phyloP scores from a whole-genome alignment of 2,113 vertebrate species.

The Leptocoma aspasia region DNA sequence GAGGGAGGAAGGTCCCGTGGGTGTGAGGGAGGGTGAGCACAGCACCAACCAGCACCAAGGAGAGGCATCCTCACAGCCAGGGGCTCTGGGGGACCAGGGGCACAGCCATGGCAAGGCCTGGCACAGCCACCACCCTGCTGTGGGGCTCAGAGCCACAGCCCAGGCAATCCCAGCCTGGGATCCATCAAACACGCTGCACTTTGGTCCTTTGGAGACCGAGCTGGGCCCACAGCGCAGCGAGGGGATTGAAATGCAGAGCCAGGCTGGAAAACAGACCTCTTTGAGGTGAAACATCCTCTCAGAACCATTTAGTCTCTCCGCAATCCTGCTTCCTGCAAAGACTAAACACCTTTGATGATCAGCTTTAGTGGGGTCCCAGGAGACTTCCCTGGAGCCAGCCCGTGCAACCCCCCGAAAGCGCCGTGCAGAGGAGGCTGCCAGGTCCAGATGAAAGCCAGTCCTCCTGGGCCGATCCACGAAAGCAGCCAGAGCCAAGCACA shows the following conservation, averaged over 20 bases:
- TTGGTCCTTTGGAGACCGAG: background rate
- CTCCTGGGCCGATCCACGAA: background rate
- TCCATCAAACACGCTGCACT: background rate
- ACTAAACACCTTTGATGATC: background rate
- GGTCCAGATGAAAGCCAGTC: background rate
- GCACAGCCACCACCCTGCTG: accelerated
- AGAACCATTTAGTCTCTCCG: background rate
- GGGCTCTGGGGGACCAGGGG: accelerated
- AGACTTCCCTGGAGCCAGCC: background rate
- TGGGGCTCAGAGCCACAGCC: accelerated
- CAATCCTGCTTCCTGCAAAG: background rate
- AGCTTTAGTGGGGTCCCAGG: background rate
- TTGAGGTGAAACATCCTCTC: background rate
- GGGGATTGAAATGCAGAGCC: background rate
- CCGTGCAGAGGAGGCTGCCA: background rate
- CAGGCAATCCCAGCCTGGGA: background rate
- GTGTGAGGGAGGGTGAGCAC: background rate
- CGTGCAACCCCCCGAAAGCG: background rate
- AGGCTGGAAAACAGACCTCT: background rate
- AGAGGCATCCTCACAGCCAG: accelerated
- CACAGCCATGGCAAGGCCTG: accelerated
- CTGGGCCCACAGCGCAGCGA: accelerated
- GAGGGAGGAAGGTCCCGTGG: background rate
- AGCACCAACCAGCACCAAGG: background rate
- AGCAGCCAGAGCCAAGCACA: background rate